Evolutionary conservation across 2,797 vertebrate species (phyloP).

Genomic region (Acanthurus tractus): DNA sequence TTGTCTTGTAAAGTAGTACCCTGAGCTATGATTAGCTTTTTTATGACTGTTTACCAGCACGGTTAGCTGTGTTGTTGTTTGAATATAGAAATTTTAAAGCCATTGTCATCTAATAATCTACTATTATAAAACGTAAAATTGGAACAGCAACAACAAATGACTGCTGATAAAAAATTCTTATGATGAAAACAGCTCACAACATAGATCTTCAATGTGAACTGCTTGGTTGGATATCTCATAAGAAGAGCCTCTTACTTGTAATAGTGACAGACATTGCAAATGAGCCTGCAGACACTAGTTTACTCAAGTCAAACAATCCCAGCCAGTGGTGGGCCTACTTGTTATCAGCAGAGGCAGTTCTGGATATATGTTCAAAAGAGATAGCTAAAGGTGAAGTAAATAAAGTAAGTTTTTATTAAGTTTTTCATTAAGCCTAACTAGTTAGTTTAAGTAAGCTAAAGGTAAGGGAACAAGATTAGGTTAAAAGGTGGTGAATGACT

Average conservation of each 20-base stretch:
- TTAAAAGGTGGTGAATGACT: too few relatives aligned
- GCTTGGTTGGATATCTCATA: not conserved
- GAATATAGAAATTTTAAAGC: constrained; percentile 1
- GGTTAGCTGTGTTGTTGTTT: constrained; percentile 26
- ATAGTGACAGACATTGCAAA: not conserved
- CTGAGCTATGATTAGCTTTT: constrained; percentile 32
- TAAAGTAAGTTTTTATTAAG: too few relatives aligned
- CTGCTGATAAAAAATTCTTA: not conserved
- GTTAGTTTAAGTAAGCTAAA: too few relatives aligned
- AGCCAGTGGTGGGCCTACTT: not conserved
- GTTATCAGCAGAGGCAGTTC: too few relatives aligned
- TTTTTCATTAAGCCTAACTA: too few relatives aligned
- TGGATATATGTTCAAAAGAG: too few relatives aligned
- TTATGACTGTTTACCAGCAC: constrained; percentile 41
- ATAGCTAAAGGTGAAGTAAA: too few relatives aligned
- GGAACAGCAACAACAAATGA: constrained; percentile 3
- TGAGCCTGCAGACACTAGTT: not conserved
- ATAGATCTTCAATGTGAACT: not conserved
- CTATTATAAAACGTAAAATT: not conserved
- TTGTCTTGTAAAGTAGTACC: constrained; percentile 6
- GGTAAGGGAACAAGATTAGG: too few relatives aligned
- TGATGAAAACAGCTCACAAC: not conserved
- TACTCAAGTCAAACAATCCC: not conserved
- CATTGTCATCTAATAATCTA: constrained; percentile 1
- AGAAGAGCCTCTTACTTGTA: not conserved